A percentile compares a stretch with the other conserved stretches of the same genome.
Evolutionary conservation across 2,113 vertebrate genomes (phyloP).

Genomic region (Pseudorectes ferrugineus): DNA sequence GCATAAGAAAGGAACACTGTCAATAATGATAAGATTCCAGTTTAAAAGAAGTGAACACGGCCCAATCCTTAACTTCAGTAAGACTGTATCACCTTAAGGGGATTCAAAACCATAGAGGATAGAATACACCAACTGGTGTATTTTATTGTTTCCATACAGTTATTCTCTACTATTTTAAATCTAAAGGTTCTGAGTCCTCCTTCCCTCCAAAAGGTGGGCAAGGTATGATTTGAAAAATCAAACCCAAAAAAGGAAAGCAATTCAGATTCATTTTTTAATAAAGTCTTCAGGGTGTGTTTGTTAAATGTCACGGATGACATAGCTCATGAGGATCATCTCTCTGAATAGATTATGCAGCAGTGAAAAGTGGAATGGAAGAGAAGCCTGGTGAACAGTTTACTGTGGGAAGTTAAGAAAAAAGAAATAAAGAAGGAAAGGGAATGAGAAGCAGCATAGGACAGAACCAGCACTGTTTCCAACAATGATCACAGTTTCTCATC

Average conservation of each 20-base stretch:
- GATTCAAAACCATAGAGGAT: neutral
- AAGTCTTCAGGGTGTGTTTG: neutral
- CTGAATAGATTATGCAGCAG: neutral
- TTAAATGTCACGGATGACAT: neutral
- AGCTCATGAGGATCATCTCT: neutral
- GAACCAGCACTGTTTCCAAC: neutral
- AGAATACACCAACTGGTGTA: neutral
- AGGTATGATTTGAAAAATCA: neutral
- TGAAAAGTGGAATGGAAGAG: neutral
- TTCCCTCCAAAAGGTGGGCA: neutral
- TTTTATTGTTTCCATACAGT: neutral
- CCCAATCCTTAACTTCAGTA: neutral
- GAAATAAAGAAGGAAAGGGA: neutral
- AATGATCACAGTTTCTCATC: neutral
- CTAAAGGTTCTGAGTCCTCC: neutral
- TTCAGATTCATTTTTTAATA: neutral
- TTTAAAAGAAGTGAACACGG: neutral
- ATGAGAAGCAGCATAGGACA: neutral
- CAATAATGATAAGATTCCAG: accelerated
- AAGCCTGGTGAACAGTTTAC: neutral
- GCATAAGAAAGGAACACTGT: neutral
- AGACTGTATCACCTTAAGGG: neutral
- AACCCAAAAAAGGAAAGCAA: neutral
- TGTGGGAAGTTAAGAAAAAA: neutral
- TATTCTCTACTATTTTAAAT: neutral